phyloP scores from a whole-genome alignment of 1,140 invertebrate species.

The Leptinotarsa lineolata region DNA sequence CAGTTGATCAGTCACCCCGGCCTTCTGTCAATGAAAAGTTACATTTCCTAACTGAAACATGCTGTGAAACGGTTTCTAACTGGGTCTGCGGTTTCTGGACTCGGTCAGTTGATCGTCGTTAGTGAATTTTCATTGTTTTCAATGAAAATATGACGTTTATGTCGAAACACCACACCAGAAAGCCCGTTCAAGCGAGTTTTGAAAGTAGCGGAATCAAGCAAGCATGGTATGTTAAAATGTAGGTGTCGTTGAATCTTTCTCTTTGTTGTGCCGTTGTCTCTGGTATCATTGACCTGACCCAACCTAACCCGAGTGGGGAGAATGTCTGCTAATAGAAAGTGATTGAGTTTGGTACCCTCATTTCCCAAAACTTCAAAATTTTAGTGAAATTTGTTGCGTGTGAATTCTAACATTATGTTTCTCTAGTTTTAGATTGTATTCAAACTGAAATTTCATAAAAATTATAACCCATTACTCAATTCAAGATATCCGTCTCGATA shows the following conservation, averaged over 20 bases:
- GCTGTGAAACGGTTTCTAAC: neutral
- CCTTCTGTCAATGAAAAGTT: conserved; percentile 6
- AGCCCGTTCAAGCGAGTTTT: conserved; percentile 34
- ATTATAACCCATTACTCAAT: too few species aligned
- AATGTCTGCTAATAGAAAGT: neutral
- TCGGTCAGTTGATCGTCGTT: neutral
- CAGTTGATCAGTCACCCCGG: neutral
- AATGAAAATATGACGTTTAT: conserved; percentile 37
- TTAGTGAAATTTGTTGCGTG: too few species aligned
- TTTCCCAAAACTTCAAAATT: too few species aligned
- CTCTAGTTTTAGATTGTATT: too few species aligned
- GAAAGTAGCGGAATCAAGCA: conserved; percentile 43
- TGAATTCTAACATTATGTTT: too few species aligned
- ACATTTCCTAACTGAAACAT: neutral
- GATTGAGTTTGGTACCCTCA: neutral
- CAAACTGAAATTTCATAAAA: too few species aligned
- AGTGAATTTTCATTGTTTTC: neutral
- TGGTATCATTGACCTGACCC: neutral
- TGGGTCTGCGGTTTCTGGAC: neutral
- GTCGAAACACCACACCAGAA: conserved; percentile 35
- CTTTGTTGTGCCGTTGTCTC: neutral
- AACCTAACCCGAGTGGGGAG: neutral
- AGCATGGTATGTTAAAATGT: conserved; percentile 51
- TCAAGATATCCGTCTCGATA: too few species aligned
- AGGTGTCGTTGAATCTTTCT: conserved; percentile 31